Base-by-base conservation (phyloP, 1,140 invertebrate species). In the Panagrolaimus sp. region DNA sequence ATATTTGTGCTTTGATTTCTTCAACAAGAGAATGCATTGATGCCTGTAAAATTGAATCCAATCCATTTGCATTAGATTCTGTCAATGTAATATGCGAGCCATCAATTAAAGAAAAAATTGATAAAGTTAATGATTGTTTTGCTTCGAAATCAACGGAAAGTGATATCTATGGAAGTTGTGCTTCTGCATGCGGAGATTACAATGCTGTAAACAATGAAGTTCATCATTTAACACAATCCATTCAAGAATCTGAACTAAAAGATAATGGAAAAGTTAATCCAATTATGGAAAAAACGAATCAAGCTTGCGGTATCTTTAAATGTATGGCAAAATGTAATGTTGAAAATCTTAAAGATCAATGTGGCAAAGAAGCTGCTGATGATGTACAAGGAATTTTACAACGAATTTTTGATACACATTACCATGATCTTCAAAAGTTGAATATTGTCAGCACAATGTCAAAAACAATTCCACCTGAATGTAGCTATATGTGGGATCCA, bases 41-140 rank as follows among this genome's bases (percentile, higher is more conserved):
- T 45, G 25, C 23, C 1, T 67, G 66, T 23, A 7, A 38, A 38
- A 44, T 67, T 67, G 13, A 57, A 31, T 63, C 48, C 0, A 67
- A 67, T 67, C 66, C 66, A 8, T 67, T 67, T 16, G 66, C 66
- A 1, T 25, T 67, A n/a, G 48, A 63, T 2, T 20, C n/a, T 20
- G 31, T 67, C n/a, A 67, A 61, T 42, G 27, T 13, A 11, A 38
- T 61, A 38, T 67, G 66, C 13, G 2, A 16, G 1, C 46, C 66
- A 25, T 16, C 66, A 14, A 20, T 25, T 5, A 45, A 25, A 11
- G 9, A 63, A 31, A 23, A 44, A 65, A 13, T 42, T 11, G 23
- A 47, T 9, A 16, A 45, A 14, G 25, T 67, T 63, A 23, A 67
- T 14, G 16, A 61, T 13, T 67, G 66, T 25, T 16, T 67, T 57